Base-by-base conservation (phyloP, 1,140 invertebrate genomes). In the Oreohelix idahoensis region DNA sequence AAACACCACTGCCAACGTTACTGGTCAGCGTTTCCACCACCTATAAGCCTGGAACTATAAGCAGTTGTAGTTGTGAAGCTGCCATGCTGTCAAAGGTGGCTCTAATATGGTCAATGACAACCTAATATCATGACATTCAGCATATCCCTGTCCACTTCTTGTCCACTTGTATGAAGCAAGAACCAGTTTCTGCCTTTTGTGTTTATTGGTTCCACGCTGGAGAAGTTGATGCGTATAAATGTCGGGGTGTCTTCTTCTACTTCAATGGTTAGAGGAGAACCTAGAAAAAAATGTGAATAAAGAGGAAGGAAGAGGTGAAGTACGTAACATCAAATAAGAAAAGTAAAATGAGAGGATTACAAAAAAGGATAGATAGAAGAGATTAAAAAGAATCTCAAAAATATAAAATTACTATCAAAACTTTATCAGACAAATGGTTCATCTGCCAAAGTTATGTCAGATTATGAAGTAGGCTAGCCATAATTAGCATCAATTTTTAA, bases 211-310 rank as follows among this genome's bases (percentile, higher is more conserved):
- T 85, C 84, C 10, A 82, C 39, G 20, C 87, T 82, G n/a, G 83
- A 84, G 83, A 88, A 87, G 75, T 84, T 86, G 84, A 88, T 88
- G 1, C 85, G 83, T 73, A 88, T 87, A 53, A 85, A 86, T n/a
- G 86, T 86, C 29, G 85, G 86, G 23, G 69, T 94, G 26, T 95
- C 94, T 45, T 94, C 94, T 82, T 92, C 89, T 26, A 94, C 94
- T 71, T 92, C 87, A 8, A 95, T 90, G 84, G 94, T 93, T 63
- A 94, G 89, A 2, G 94, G 94, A 83, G 92, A 94, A 13, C 93
- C 93, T 94, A 20, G 53, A 58, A 10, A 8, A 58, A 20, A 58
- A 58, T 23, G 53, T n/a, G 53, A 58, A 58, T 23, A 45, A 45
- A 45, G 5, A 45, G n/a, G n/a, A n/a, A n/a, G n/a, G n/a, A n/a